These are phyloP conservation scores for Sarcophaga carnaria DNA, from an alignment of 2,888 invertebrate genomes.

Conservation along the genomic window DNA sequence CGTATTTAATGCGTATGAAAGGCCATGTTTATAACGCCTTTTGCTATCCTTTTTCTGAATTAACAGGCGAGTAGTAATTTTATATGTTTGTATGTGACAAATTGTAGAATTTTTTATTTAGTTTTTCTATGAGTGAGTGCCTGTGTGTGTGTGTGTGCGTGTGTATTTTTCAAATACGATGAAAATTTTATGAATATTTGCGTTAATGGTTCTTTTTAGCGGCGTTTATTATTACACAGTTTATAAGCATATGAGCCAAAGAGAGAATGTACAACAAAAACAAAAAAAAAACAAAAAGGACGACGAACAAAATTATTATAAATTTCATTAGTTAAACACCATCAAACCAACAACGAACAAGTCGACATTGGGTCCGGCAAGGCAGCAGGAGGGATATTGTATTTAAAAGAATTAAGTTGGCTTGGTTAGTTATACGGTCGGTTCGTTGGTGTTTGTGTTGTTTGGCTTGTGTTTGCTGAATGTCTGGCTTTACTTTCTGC, in stretches of 20 bases:
- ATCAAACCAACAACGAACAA: slow-evolving; percentile 1
- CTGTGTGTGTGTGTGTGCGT: neutral
- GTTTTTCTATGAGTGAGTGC: neutral
- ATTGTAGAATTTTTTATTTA: neutral
- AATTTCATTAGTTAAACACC: slow-evolving; percentile 53
- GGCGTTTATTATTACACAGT: slow-evolving; percentile 39
- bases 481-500: neutral
- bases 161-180: slow-evolving; percentile 18
- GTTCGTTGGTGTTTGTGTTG: neutral
- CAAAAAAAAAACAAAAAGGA: too few species aligned
- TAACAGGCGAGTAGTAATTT: neutral
- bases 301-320: slow-evolving; percentile 37
- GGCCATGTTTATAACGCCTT: slow-evolving; percentile 59
- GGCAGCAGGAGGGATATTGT: neutral
- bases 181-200: slow-evolving; percentile 57
- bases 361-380: too few species aligned
- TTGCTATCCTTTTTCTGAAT: slow-evolving; percentile 31
- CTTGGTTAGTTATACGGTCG: neutral
- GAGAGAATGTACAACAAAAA: slow-evolving; percentile 5
- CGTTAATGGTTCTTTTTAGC: slow-evolving; percentile 51
- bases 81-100: neutral
- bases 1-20: slow-evolving; percentile 53
- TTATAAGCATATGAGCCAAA: slow-evolving; percentile 36
- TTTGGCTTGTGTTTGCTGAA: neutral
- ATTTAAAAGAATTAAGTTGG: slow-evolving; percentile 19